Evolutionary conservation across 2,113 vertebrate genomes (phyloP).

Genomic region (Onychostoma macrolepis): DNA sequence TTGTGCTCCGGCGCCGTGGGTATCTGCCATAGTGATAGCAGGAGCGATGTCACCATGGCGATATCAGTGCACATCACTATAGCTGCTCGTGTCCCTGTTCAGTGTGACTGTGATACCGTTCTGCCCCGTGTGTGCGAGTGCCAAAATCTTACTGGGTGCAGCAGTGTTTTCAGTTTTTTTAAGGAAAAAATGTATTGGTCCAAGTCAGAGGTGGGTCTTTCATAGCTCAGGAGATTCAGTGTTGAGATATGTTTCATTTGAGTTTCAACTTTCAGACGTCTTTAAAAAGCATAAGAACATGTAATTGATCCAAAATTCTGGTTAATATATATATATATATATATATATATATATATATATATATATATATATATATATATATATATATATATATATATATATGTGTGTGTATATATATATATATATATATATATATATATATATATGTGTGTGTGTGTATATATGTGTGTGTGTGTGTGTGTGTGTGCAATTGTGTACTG

Average conservation of each 20-base stretch:
- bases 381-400: no score
- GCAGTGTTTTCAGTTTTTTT: conserved; percentile 4
- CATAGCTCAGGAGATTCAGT: neutral
- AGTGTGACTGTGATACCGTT: conserved; percentile 42
- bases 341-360: no score
- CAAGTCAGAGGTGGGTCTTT: neutral
- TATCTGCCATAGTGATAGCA: conserved; percentile 27
- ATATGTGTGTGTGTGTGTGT: no score
- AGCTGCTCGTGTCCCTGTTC: conserved; percentile 28
- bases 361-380: no score
- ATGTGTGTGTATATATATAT: no score
- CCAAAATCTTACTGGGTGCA: conserved; percentile 8
- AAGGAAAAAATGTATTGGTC: neutral
- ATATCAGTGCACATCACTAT: conserved; percentile 31
- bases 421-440: no score
- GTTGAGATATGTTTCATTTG: neutral
- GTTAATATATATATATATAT: no score
- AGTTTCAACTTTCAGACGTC: neutral
- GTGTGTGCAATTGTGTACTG: no score
- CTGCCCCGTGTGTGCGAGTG: conserved; percentile 12
- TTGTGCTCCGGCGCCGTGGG: conserved; percentile 37
- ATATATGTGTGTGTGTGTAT: no score
- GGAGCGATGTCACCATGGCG: conserved; percentile 37
- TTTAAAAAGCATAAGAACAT: no score
- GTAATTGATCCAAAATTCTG: no score